Evolutionary conservation across 2,888 invertebrate species (phyloP).

Genomic region (Dexiosoma caninum): DNA sequence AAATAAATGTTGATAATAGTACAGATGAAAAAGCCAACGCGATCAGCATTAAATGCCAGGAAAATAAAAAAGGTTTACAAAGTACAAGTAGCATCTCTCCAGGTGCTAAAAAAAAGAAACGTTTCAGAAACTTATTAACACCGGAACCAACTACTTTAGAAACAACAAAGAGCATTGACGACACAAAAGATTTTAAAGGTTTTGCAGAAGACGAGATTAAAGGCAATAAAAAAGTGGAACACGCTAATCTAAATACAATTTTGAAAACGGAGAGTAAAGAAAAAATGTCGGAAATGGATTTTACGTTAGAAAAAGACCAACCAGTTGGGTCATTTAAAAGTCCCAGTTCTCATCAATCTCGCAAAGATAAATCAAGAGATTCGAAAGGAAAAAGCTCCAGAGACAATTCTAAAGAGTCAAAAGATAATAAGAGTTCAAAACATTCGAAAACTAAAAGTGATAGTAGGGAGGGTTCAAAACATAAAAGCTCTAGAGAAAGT

Average conservation of each 20-base stretch:
- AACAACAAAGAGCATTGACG: background rate
- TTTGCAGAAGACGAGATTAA: slow-evolving; percentile 33
- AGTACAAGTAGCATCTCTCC: background rate
- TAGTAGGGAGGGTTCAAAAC: slow-evolving; percentile 20
- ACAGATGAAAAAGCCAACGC: background rate
- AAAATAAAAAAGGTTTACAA: background rate
- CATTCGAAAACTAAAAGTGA: no score
- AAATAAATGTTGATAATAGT: background rate
- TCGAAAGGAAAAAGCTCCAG: slow-evolving; percentile 1
- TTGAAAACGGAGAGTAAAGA: background rate
- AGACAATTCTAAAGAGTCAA: slow-evolving; percentile 25
- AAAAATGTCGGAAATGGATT: background rate
- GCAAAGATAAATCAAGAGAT: slow-evolving; percentile 32
- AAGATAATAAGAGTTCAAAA: slow-evolving; percentile 16
- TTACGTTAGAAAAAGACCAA: background rate
- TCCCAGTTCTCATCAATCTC: slow-evolving; percentile 26
- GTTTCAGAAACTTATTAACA: slow-evolving; percentile 42
- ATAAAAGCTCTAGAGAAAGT: slow-evolving; percentile 20
- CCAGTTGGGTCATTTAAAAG: slow-evolving; percentile 22
- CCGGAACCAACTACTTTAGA: background rate
- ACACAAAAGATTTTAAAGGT: slow-evolving; percentile 38
- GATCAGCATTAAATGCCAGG: background rate
- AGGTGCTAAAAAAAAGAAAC: slow-evolving; percentile 38
- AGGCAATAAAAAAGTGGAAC: no score
- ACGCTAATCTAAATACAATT: no score